Percentiles rank a stretch among this genome's conserved stretches.
phyloP scores from a whole-genome alignment of 1,140 invertebrate species.

The Diachasmimorpha longicaudata region DNA sequence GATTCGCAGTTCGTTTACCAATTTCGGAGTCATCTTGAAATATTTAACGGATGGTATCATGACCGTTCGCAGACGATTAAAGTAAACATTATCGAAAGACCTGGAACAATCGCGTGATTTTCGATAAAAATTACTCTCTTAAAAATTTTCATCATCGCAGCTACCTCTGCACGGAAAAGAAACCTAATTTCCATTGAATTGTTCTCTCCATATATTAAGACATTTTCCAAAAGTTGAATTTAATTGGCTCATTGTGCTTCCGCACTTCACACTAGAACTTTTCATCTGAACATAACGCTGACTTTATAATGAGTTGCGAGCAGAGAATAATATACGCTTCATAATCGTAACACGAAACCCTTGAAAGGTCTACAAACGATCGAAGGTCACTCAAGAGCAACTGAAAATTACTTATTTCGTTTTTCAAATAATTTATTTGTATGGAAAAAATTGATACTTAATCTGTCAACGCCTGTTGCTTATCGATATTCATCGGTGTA shows the following conservation, averaged over 20 bases:
- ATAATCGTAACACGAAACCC: conserved; percentile 8
- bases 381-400: conserved; percentile 9
- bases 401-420: neutral
- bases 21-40: too few species aligned
- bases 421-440: conserved; percentile 9
- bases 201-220: too few species aligned
- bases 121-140: too few species aligned
- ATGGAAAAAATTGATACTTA: neutral
- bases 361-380: conserved; percentile 20
- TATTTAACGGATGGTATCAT: too few species aligned
- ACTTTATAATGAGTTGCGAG: neutral
- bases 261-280: neutral
- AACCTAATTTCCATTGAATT: too few species aligned
- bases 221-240: neutral
- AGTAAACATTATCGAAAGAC: too few species aligned
- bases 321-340: neutral
- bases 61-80: too few species aligned
- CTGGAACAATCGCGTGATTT: too few species aligned
- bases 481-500: neutral
- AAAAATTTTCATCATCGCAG: too few species aligned
- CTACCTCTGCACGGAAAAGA: too few species aligned
- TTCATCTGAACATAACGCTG: neutral
- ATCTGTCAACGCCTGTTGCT: conserved; percentile 10
- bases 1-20: too few species aligned
- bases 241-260: neutral